A percentile compares a stretch with the other conserved stretches of the same genome.
Conservation (phyloP, 2,113 vertebrate genomes). For the Phrynosoma blainvillii region DNA sequence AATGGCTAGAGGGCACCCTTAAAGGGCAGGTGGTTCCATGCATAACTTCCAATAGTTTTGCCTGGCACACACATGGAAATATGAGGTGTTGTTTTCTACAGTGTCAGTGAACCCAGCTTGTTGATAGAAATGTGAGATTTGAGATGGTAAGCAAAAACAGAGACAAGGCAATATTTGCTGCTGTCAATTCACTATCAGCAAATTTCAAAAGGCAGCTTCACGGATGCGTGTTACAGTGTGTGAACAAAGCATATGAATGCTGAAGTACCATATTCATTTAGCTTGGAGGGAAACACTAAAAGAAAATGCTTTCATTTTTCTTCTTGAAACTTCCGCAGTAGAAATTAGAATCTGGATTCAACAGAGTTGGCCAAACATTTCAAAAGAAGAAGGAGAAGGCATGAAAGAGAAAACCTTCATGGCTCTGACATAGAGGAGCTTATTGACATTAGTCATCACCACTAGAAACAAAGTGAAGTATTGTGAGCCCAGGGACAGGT, state of each 20-base stretch:
- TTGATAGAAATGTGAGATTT: not conserved
- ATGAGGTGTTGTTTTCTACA: not conserved
- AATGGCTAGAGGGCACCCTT: not conserved
- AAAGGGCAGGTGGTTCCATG: not conserved
- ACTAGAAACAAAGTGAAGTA: conserved; percentile 53
- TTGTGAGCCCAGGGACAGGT: conserved; percentile 38
- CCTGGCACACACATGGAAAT: not conserved
- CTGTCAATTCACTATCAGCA: not conserved
- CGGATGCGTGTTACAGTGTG: not conserved
- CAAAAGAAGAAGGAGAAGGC: not conserved
- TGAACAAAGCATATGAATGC: not conserved
- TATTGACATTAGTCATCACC: conserved; percentile 42
- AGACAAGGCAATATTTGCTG: not conserved
- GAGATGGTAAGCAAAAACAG: not conserved
- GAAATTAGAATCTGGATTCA: conserved; percentile 36
- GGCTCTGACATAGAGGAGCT: conserved; percentile 53
- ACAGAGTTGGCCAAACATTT: conserved; percentile 32
- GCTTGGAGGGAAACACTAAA: not conserved
- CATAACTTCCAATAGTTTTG: not conserved
- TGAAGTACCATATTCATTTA: not conserved
- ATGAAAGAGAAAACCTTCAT: conserved; percentile 38
- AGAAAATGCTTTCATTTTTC: not conserved
- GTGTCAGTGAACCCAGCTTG: not conserved
- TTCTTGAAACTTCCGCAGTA: conserved; percentile 29
- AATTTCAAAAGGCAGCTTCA: not conserved